Conservation (phyloP, 1,140 invertebrate species). For the Paraescarpia echinospica region DNA sequence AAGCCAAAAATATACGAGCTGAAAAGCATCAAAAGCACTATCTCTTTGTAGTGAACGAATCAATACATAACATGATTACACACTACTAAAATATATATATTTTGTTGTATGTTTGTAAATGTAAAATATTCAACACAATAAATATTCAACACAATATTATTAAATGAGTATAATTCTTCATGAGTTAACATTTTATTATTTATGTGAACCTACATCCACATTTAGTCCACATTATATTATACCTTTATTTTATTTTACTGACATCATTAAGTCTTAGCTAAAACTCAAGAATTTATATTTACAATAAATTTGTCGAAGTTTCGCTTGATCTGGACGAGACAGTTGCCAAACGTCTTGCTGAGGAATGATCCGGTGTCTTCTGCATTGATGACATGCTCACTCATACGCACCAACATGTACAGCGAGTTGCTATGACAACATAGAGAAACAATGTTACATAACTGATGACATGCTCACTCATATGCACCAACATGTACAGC, state of each 20-base stretch:
- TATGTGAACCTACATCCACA: too few relatives aligned
- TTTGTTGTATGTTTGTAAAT: too few relatives aligned
- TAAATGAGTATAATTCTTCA: background rate
- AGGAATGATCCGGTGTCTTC: constrained; percentile 90
- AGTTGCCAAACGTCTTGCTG: constrained; percentile 84
- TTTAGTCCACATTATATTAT: background rate
- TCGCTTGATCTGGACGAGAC: constrained; percentile 89
- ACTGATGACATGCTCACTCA: too few relatives aligned
- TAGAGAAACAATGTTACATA: background rate
- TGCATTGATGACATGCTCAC: constrained; percentile 85
- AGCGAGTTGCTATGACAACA: constrained; percentile 75
- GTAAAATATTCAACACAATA: too few relatives aligned
- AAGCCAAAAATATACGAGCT: too few relatives aligned
- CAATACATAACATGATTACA: too few relatives aligned
- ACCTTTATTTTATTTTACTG: background rate
- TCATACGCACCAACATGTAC: constrained; percentile 85
- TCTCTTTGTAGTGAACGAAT: too few relatives aligned
- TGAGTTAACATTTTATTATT: too few relatives aligned
- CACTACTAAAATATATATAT: too few relatives aligned
- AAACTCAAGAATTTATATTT: constrained; percentile 34
- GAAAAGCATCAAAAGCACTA: too few relatives aligned
- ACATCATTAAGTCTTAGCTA: background rate
- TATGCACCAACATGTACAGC: too few relatives aligned
- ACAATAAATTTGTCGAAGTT: constrained; percentile 91
- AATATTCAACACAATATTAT: background rate